Percentiles rank a stretch among this genome's conserved stretches.
Conservation (phyloP, 2,113 vertebrate species). For the Tachysurus fulvidraco region DNA sequence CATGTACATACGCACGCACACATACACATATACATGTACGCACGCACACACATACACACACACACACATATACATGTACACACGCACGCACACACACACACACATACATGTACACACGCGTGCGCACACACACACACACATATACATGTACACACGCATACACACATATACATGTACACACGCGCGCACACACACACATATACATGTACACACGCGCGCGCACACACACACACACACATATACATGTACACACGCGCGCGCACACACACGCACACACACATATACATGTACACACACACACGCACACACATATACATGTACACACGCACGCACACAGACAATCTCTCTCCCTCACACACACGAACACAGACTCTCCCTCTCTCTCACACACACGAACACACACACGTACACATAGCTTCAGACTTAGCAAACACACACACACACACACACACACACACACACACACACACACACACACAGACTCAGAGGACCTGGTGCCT, state of each 20-base stretch:
- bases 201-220: no score
- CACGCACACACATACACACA: no score
- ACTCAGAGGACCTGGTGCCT: slow-evolving; percentile 25
- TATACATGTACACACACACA: no score
- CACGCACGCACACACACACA: neutral
- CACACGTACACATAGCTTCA: neutral
- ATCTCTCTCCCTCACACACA: neutral
- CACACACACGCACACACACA: slow-evolving; percentile 1
- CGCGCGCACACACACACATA: neutral
- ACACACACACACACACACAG: neutral
- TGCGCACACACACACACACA: neutral
- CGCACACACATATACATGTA: no score
- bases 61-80: no score
- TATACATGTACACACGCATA: no score
- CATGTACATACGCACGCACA: no score
- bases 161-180: no score
- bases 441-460: slow-evolving; percentile 6
- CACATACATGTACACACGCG: no score
- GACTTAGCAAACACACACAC: neutral
- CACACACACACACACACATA: no score
- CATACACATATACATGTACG: neutral
- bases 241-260: no score
- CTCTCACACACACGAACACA: slow-evolving; percentile 8
- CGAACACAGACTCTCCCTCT: neutral
- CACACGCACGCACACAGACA: neutral